These are phyloP conservation scores for Hemichromis elongatus DNA, from an alignment of 2,113 vertebrate genomes.

Conservation along the genomic window DNA sequence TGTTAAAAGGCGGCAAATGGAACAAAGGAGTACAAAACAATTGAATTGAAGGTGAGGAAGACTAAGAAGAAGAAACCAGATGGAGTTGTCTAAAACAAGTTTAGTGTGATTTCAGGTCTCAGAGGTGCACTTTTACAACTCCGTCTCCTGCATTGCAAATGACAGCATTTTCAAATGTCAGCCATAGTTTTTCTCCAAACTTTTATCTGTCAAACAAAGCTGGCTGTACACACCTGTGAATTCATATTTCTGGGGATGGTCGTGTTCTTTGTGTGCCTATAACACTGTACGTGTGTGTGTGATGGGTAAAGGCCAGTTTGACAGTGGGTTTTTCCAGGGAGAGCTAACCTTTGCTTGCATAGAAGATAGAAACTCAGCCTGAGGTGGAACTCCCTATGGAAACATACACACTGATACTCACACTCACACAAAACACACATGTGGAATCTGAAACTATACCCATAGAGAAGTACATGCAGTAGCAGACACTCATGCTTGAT, in stretches of 20 bases:
- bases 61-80: not conserved
- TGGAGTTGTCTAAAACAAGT: not conserved
- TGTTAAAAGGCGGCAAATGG: not conserved
- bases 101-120: not conserved
- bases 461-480: not conserved
- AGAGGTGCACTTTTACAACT: not conserved
- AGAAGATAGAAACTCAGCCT: conserved; percentile 30
- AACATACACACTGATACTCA: not conserved
- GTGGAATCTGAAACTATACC: not conserved
- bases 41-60: not conserved
- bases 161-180: conserved; percentile 26
- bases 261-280: not conserved
- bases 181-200: not conserved
- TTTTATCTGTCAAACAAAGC: conserved; percentile 7
- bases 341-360: conserved; percentile 45
- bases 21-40: not conserved
- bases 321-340: conserved; percentile 13
- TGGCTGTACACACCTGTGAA: not conserved
- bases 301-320: conserved; percentile 35
- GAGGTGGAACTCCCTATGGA: conserved; percentile 12
- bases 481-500: not conserved
- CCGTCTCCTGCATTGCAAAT: not conserved
- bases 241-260: not conserved
- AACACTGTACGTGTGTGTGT: not conserved
- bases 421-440: not conserved